phyloP scores from a whole-genome alignment of 2,888 invertebrate species.

The Platerodrilus igneus region DNA sequence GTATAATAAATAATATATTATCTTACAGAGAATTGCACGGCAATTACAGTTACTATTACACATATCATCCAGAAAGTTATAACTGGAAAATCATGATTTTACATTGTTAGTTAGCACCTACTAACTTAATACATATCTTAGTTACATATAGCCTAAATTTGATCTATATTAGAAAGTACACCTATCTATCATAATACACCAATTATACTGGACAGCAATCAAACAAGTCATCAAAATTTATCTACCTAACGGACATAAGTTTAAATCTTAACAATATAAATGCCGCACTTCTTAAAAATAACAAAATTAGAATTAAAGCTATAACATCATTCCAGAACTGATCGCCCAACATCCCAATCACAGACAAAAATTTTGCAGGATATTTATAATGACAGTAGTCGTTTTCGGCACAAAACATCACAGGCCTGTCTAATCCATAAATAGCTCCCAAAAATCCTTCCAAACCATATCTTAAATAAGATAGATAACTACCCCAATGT shows the following conservation, averaged over 20 bases:
- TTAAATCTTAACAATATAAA: constrained; percentile 75
- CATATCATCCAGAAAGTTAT: no score
- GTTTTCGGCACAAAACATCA: constrained; percentile 66
- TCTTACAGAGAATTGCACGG: no score
- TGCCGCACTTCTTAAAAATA: constrained; percentile 61
- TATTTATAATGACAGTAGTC: constrained; percentile 80
- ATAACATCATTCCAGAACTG: constrained; percentile 80
- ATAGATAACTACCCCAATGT: constrained; percentile 87
- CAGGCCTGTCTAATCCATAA: constrained; percentile 73
- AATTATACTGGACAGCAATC: no score
- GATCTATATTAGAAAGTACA: no score
- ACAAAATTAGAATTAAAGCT: constrained; percentile 64
- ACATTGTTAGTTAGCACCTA: no score
- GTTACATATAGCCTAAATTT: no score
- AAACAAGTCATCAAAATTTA: no score
- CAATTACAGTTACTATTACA: no score
- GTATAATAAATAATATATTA: no score
- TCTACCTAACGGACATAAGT: constrained; percentile 63
- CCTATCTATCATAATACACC: no score
- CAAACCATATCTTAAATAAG: constrained; percentile 85
- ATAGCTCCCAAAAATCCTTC: constrained; percentile 82
- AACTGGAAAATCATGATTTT: no score
- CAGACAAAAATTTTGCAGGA: constrained; percentile 73
- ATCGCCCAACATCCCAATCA: constrained; percentile 75
- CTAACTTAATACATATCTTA: no score